Evolutionary conservation across 2,888 invertebrate species (phyloP), one percentile per base, ranked within the genome.

Genomic region (Apantesis nais): DNA sequence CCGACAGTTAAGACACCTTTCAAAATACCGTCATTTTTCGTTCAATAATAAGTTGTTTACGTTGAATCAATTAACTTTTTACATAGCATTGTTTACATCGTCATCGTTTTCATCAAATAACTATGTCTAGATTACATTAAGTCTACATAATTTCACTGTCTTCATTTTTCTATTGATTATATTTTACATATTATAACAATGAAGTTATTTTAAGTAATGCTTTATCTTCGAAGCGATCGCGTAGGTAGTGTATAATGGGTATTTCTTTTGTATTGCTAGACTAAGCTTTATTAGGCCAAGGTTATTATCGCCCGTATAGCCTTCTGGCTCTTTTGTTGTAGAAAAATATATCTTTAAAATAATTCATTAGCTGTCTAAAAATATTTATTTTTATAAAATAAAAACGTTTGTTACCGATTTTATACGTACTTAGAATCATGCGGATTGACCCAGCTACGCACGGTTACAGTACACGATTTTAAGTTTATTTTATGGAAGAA

Each of bases 271-370:
- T 48, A 22, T 29, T 14, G 48, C 25, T 19, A 25, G 16, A 39
- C 34, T 22, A 8, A 0, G 29, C 16, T 64, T 11, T 44, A 48
- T 31, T 12, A 22, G 12, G 44, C 12, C 37, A 44, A 63, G 44
- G 63, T 39, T 37, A 62, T 37, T 62, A 41, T 41, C 39, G 48
- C 31, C 48, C 48, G 48, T 44, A 63, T 63, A 29, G 63, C 63
- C 41, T 31, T 64, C 22, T 22, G 22, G 44, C 64, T 19, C 31
- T 31, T 48, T 16, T 64, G 31, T 64, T 64, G n/a, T 29, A 0
- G 29, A 12, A 16, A 25, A 55, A 55, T n/a, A n/a, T n/a, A 31
- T 14, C 34, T 31, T 48, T 34, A 12, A 64, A 48, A 48, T 31
- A 64, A 48, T 64, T 9, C 4, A 31, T 48, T 1, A 0, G 3